Evolutionary conservation across 2,113 vertebrate genomes (phyloP).

Genomic region (Percopsis transmontana): DNA sequence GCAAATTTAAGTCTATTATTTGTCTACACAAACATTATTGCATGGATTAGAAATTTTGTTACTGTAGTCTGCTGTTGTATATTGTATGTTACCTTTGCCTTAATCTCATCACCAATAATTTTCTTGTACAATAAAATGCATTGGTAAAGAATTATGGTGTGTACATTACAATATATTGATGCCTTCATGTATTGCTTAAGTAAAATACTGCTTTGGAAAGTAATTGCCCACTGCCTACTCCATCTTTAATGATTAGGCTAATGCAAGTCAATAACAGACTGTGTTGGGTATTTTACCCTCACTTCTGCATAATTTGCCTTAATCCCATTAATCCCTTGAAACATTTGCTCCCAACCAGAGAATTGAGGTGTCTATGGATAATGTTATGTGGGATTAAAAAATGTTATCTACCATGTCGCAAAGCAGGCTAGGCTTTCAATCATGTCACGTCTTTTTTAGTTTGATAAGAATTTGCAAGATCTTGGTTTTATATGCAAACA

Average conservation of each 20-base stretch:
- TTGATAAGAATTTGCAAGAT: no score
- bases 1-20: conserved; percentile 45
- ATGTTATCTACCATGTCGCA: no score
- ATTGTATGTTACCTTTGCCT: conserved; percentile 47
- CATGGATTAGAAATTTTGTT: conserved; percentile 43
- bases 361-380: no score
- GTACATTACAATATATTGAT: conserved; percentile 1
- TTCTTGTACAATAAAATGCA: conserved; percentile 70
- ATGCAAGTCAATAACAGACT: conserved; percentile 14
- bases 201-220: neutral
- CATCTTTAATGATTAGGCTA: conserved; percentile 10
- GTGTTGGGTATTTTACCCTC: conserved; percentile 10
- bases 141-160: conserved; percentile 35
- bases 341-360: conserved; percentile 32
- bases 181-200: conserved; percentile 1
- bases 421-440: no score
- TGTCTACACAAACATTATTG: conserved; percentile 55
- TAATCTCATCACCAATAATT: conserved; percentile 49
- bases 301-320: conserved; percentile 41
- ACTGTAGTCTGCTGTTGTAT: conserved; percentile 47
- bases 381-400: no score
- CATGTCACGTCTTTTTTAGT: no score
- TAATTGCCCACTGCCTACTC: neutral
- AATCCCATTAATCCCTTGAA: conserved; percentile 38
- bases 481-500: no score